Percentiles rank a stretch among this genome's conserved stretches.
Conservation (phyloP, 2,888 invertebrate genomes). For the Agriotes lineatus region DNA sequence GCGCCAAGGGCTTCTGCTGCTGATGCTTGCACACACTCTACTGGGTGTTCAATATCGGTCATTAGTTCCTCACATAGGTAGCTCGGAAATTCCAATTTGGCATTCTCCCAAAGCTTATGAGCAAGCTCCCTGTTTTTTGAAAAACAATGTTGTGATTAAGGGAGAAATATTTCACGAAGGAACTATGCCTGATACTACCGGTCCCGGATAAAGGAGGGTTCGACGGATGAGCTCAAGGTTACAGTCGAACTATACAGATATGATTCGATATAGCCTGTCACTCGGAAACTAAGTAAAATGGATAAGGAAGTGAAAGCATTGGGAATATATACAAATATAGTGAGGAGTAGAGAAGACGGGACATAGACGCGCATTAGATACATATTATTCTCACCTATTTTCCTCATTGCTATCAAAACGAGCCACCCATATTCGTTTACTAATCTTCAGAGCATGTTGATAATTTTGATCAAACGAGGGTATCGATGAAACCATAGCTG, state of each 20-base stretch:
- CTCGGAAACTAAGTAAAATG: too few species aligned
- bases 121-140: slow-evolving; percentile 69
- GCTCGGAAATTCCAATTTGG: slow-evolving; percentile 68
- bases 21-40: slow-evolving; percentile 85
- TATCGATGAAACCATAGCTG: slow-evolving; percentile 74
- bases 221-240: too few species aligned
- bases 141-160: background rate
- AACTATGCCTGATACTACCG: too few species aligned
- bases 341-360: too few species aligned
- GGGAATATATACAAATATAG: too few species aligned
- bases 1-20: slow-evolving; percentile 84
- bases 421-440: slow-evolving; percentile 85
- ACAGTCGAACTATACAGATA: too few species aligned
- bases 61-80: slow-evolving; percentile 72
- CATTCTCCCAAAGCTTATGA: slow-evolving; percentile 72
- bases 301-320: too few species aligned
- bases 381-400: too few species aligned
- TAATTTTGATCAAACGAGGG: slow-evolving; percentile 72
- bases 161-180: too few species aligned
- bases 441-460: slow-evolving; percentile 72
- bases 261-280: too few species aligned
- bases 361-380: too few species aligned
- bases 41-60: slow-evolving; percentile 82
- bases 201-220: too few species aligned
- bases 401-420: slow-evolving; percentile 84